Evolutionary conservation across 1,140 invertebrate species (phyloP), one percentile per base, ranked within the genome.

Genomic region (Lepidurus apus): DNA sequence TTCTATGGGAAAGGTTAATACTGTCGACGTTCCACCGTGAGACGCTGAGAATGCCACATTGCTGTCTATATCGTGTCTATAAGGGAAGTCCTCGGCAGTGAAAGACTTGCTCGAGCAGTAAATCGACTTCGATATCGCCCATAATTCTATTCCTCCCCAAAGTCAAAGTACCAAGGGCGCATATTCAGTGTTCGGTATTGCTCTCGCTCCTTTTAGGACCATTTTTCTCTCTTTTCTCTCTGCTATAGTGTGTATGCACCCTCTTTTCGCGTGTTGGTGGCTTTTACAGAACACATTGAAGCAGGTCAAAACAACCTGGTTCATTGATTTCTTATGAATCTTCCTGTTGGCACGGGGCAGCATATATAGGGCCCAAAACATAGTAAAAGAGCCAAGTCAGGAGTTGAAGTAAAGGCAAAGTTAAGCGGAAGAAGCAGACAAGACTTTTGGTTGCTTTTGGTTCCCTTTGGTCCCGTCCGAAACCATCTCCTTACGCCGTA

Each of bases 261-360:
- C 45, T 47, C 34, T 34, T 65, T 9, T 65, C n/a, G 21, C 7
- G 53, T 65, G 53, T 65, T 65, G 53, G n/a, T 65, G 21, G n/a
- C 53, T 65, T 65, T 65, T 65, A 21, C 5, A 65, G 53, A 65
- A 4, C 53, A 65, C 53, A 65, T 34, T 34, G 34, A 34, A 34
- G 53, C 53, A 65, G 53, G 53, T 65, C 53, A 65, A 9, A 65
- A 65, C 53, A 65, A 65, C 53, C 53, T 65, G 53, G 53, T 65
- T 65, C 53, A 65, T 65, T 65, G 53, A 65, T 65, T 65, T 17
- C 53, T 65, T 65, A 65, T 17, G 53, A 13, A 65, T 65, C 53
- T 65, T 65, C 21, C 53, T 65, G 53, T 17, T 21, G 7, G 17
- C 13, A 17, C 17, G 45, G 45, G 1, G 17, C 45, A n/a, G 53